These are phyloP conservation scores for Hoplostethus atlanticus DNA, from an alignment of 2,797 vertebrate species.

Conservation along the genomic window DNA sequence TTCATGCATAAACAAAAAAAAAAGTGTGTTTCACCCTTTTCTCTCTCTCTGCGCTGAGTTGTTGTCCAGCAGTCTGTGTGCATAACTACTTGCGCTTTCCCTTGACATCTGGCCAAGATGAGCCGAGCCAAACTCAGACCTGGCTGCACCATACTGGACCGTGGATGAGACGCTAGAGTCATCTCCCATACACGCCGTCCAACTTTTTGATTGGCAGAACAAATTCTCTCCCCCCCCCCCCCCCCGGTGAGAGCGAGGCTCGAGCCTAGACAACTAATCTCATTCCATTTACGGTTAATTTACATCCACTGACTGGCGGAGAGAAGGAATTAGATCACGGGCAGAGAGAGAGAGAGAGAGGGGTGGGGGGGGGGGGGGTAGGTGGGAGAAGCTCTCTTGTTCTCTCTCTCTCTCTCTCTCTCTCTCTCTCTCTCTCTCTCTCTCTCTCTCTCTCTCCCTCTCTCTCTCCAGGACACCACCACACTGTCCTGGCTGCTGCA, in stretches of 20 bases:
- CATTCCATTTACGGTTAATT: not conserved
- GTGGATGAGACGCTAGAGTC: not conserved
- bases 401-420: not conserved
- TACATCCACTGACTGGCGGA: slow-evolving; percentile 5
- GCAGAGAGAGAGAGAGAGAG: not conserved
- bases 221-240: not conserved
- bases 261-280: not conserved
- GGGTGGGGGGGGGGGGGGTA: not conserved
- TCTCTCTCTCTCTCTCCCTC: not conserved
- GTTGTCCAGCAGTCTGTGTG: not conserved
- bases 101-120: not conserved
- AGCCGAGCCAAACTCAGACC: not conserved
- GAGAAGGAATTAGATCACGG: slow-evolving; percentile 3
- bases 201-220: slow-evolving; percentile 12
- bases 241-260: not conserved
- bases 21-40: too few species aligned
- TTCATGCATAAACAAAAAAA: too few species aligned
- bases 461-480: not conserved
- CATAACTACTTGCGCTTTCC: not conserved
- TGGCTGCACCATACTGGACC: too few species aligned
- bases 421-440: not conserved
- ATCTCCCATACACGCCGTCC: too few species aligned
- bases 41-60: too few species aligned
- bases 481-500: slow-evolving; percentile 11
- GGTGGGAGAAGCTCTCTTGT: not conserved